A percentile compares a stretch with the other conserved stretches of the same genome.
phyloP scores from a whole-genome alignment of 2,797 vertebrate species.

The Brachyalestes nurse region DNA sequence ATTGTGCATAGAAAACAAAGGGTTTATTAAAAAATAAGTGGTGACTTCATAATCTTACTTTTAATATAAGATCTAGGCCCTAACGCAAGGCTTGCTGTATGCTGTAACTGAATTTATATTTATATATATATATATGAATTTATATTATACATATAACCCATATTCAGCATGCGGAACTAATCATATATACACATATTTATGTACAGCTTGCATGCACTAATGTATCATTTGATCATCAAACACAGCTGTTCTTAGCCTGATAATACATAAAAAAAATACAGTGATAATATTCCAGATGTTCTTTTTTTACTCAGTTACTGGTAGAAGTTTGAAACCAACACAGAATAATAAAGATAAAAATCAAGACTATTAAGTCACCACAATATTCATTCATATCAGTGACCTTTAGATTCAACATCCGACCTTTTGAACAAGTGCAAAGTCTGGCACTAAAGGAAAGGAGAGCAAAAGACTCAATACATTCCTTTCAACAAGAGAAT shows the following conservation, averaged over 20 bases:
- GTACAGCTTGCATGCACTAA: too few relatives aligned
- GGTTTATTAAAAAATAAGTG: conserved; percentile 39
- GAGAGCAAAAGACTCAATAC: conserved; percentile 54
- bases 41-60: conserved; percentile 65
- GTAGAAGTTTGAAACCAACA: not conserved
- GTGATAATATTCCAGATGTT: too few relatives aligned
- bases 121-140: not conserved
- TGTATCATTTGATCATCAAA: not conserved
- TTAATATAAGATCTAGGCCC: not conserved
- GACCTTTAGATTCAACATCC: conserved; percentile 44
- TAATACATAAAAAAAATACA: not conserved
- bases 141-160: not conserved
- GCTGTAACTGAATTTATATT: not conserved
- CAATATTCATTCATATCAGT: conserved; percentile 33
- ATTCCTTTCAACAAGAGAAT: conserved; percentile 69
- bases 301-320: not conserved
- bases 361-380: conserved; percentile 66
- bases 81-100: not conserved
- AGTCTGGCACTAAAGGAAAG: conserved; percentile 42
- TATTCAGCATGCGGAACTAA: conserved; percentile 32
- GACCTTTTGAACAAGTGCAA: conserved; percentile 38
- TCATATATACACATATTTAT: not conserved
- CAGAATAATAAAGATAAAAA: conserved; percentile 16
- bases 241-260: not conserved
- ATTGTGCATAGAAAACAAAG: not conserved